Conservation (phyloP, 2,113 vertebrate genomes). For the Penelope pileata region DNA sequence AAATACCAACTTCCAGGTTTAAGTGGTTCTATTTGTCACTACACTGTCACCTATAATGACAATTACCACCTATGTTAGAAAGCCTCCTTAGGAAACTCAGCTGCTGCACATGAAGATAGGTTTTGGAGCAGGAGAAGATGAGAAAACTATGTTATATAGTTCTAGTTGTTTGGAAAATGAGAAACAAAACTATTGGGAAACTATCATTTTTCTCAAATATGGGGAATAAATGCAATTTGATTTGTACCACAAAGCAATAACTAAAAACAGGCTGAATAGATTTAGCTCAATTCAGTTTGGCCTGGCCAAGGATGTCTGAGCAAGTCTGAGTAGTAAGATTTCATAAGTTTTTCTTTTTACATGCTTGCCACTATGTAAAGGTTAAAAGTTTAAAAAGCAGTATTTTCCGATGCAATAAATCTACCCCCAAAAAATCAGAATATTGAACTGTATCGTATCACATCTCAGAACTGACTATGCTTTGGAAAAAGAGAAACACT, state of each 20-base stretch:
- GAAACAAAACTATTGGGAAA: background rate
- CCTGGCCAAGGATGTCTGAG: background rate
- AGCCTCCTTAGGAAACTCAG: background rate
- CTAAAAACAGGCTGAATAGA: background rate
- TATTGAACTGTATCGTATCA: accelerated
- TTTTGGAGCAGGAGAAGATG: no score
- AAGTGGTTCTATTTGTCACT: slow-evolving; percentile 55
- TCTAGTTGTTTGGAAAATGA: background rate
- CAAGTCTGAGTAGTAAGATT: background rate
- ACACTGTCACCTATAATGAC: slow-evolving; percentile 14
- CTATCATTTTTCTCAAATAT: background rate
- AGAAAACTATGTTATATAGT: background rate
- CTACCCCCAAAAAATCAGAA: background rate
- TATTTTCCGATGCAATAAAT: background rate
- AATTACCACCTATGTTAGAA: slow-evolving; percentile 40
- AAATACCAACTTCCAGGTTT: slow-evolving; percentile 52
- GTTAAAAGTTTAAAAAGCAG: background rate
- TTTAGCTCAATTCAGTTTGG: background rate
- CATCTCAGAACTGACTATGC: background rate
- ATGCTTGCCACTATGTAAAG: background rate
- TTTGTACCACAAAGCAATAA: background rate
- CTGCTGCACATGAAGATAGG: accelerated
- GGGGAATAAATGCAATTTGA: background rate
- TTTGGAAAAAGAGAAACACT: background rate
- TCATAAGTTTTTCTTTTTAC: background rate